A percentile compares a stretch with the other conserved stretches of the same genome.
Evolutionary conservation across 2,113 vertebrate genomes (phyloP).

Genomic region (Eclectus roratus): DNA sequence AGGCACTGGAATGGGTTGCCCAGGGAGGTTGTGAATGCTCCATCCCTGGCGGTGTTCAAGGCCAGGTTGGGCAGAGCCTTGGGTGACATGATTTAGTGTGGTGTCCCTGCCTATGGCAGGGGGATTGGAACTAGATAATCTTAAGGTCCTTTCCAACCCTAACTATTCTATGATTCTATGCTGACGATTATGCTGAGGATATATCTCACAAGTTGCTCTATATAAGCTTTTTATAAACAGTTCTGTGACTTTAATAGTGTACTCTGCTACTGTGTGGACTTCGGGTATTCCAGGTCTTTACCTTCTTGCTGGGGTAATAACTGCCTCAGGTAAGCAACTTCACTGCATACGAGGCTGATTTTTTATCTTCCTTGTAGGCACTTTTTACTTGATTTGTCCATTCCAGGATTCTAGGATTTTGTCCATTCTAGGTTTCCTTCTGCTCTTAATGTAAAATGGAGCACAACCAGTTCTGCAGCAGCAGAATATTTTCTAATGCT

Average conservation of each 20-base stretch:
- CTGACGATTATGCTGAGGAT: background rate
- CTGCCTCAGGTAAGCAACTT: accelerated
- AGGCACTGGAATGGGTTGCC: no score
- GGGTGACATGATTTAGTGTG: no score
- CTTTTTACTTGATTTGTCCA: background rate
- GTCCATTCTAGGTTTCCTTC: background rate
- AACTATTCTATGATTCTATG: no score
- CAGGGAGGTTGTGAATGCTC: no score
- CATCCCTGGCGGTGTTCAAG: no score
- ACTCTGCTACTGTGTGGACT: background rate
- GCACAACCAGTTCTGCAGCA: background rate
- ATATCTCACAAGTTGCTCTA: background rate
- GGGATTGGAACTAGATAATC: no score
- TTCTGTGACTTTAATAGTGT: background rate
- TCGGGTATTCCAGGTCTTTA: background rate
- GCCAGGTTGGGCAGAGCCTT: no score
- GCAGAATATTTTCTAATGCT: background rate
- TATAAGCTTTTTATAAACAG: background rate
- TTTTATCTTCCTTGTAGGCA: background rate
- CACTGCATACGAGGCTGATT: background rate
- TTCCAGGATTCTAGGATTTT: background rate
- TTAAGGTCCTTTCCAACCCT: no score
- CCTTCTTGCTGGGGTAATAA: background rate
- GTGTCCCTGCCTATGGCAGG: no score
- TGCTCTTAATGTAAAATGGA: background rate